Percentiles rank a stretch among this genome's conserved stretches.
phyloP scores from a whole-genome alignment of 2,113 vertebrate species.

The Tragelaphus strepsiceros region DNA sequence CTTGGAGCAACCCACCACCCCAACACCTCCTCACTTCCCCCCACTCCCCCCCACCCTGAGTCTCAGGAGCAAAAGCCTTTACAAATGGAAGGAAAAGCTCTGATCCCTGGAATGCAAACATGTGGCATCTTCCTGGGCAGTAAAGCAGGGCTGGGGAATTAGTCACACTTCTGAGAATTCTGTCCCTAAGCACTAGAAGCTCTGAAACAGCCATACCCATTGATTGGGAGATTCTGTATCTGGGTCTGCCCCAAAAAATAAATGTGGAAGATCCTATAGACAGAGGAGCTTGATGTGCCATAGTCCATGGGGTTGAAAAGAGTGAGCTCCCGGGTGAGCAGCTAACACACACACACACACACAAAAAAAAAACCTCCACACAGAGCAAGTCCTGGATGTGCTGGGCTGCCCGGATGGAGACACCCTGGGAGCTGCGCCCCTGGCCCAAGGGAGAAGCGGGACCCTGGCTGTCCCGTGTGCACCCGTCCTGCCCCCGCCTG shows the following conservation, averaged over 20 bases:
- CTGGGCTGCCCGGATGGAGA: fast-evolving
- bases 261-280: not conserved
- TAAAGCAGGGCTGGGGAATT: not conserved
- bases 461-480: fast-evolving
- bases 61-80: not conserved
- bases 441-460: fast-evolving
- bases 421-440: fast-evolving
- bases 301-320: not conserved
- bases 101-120: not conserved
- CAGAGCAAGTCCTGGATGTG: not conserved
- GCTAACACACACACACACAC: not conserved
- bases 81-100: not conserved
- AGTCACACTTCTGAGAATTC: not conserved
- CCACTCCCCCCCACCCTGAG: too few species aligned
- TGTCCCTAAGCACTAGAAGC: not conserved
- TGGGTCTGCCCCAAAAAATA: not conserved
- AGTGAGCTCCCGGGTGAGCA: not conserved
- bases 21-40: not conserved
- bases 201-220: too few species aligned
- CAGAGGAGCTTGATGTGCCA: not conserved
- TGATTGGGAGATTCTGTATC: not conserved
- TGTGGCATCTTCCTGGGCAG: fast-evolving
- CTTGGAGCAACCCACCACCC: not conserved
- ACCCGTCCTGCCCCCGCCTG: fast-evolving
- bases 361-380: not conserved